Evolutionary conservation across 1,140 invertebrate genomes (phyloP).

Genomic region (Habropoda laboriosa): DNA sequence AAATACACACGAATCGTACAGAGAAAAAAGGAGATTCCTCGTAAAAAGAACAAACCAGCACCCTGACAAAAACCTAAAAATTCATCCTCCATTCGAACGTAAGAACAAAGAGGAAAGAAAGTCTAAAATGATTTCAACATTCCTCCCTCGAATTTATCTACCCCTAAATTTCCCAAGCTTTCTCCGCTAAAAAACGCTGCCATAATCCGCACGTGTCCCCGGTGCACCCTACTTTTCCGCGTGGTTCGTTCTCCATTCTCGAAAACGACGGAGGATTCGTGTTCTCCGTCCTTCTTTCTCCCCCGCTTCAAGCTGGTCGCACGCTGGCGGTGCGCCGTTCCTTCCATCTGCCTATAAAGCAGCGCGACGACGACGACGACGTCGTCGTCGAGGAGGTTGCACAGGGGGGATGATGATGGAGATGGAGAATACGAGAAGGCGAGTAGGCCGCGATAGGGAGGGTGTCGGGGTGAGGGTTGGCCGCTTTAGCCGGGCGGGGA

Average conservation of each 20-base stretch:
- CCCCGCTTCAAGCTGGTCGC: background rate
- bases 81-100: too few species aligned
- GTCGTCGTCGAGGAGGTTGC: background rate
- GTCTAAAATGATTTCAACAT: background rate
- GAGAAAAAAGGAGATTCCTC: too few species aligned
- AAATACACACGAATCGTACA: too few species aligned
- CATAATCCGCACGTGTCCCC: constrained; percentile 4
- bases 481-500: constrained; percentile 56
- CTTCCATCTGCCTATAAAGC: constrained; percentile 8
- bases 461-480: constrained; percentile 51
- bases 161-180: background rate
- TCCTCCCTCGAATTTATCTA: background rate
- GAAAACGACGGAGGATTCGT: background rate
- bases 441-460: constrained; percentile 38
- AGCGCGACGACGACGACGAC: background rate
- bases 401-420: constrained; percentile 1
- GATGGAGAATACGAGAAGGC: constrained; percentile 52
- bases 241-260: background rate
- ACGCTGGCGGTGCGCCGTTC: background rate
- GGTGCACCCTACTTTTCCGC: background rate
- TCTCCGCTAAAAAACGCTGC: background rate
- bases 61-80: too few species aligned
- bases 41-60: too few species aligned
- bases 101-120: too few species aligned
- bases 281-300: too few species aligned